Conservation (phyloP, 2,113 vertebrate species). For the Ranitomeya imitator region DNA sequence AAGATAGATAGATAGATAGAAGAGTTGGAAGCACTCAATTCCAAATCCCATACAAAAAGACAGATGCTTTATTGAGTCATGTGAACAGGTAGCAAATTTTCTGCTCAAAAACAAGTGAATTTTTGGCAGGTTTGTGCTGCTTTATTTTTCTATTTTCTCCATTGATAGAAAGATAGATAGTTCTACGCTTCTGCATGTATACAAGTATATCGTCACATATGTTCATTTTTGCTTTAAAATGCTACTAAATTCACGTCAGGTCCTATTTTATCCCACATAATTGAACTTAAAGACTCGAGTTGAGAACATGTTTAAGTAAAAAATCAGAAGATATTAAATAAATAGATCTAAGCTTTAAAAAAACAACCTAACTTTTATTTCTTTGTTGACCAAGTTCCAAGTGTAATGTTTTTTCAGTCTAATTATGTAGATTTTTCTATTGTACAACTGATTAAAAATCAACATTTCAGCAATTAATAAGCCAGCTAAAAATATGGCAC, state of each 20-base stretch:
- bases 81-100: no score
- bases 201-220: not conserved
- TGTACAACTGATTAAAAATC: slow-evolving; percentile 54
- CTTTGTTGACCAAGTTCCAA: slow-evolving; percentile 41
- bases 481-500: slow-evolving; percentile 33
- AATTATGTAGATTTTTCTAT: slow-evolving; percentile 49
- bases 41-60: no score
- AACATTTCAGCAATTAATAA: slow-evolving; percentile 56
- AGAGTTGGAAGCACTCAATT: no score
- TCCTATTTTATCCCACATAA: not conserved
- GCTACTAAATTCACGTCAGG: not conserved
- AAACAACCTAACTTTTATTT: slow-evolving; percentile 9
- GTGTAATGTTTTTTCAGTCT: slow-evolving; percentile 34
- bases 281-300: not conserved
- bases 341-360: not conserved
- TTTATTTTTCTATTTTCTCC: no score
- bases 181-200: not conserved
- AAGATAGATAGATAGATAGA: not conserved
- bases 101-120: no score
- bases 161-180: not conserved
- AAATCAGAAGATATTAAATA: not conserved
- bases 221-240: not conserved
- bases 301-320: not conserved
- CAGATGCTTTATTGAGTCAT: no score
- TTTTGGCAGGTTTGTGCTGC: no score